Evolutionary conservation across 2,113 vertebrate genomes (phyloP), one percentile per base, ranked within the genome.

Genomic region (Tragelaphus imberbis): DNA sequence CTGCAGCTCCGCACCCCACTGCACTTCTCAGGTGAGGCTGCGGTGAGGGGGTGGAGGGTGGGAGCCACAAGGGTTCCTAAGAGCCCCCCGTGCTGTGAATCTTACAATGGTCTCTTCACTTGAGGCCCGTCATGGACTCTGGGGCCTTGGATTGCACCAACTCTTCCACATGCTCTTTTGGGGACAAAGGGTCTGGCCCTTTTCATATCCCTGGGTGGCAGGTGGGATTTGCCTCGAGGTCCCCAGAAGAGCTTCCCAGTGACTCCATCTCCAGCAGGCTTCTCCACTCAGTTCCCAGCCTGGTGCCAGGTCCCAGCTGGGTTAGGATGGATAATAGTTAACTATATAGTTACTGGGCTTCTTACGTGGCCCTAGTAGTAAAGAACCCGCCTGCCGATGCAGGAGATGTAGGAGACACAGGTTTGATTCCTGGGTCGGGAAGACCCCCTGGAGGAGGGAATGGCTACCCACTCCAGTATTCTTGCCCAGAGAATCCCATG

Each of bases 1-100:
- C 97, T 99, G 98, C 99, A 98, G 98, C 99, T 99, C n/a, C 98
- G 21, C 33, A 99, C 96, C 0, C 99, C 99, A 0, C 98, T 99
- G 82, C 99, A 98, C 88, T 99, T 99, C 98, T 99, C 99, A 68
- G 99, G 99, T 99, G 44, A 97, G 95, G 7, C 44, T 19, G 19
- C 0, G 5, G 25, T 19, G 44, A 55, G 25, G 58, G 47, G 19
- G 27, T 5, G 91, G 75, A 27, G 23, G 11, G 23, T 1, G 4
- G 53, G 36, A n/a, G 55, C 59, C 0, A 0, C 12, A 21, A 17
- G 28, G 63, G 27, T 19, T 23, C 21, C 58, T 28, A 16, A 36
- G 68, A 19, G 10, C 36, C 21, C 30, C 79, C 53, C 16, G 36
- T 2, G 7, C 23, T 7, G 4, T 10, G 36, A 93, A 25, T 11